phyloP scores from a whole-genome alignment of 2,888 invertebrate species.

The Aphodius granarius region DNA sequence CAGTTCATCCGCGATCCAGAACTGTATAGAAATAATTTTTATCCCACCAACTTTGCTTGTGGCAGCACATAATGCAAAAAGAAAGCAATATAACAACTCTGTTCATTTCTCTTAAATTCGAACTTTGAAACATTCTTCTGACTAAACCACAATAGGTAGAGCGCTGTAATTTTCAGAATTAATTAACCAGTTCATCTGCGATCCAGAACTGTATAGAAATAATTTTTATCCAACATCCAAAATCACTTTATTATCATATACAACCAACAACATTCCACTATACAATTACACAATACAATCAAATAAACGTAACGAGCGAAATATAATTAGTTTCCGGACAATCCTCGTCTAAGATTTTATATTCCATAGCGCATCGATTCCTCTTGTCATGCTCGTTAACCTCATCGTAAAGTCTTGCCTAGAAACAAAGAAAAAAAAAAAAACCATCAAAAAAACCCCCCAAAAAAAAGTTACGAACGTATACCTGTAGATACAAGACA shows the following conservation, averaged over 20 bases:
- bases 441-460: not conserved
- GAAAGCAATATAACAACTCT: no score
- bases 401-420: conserved; percentile 76
- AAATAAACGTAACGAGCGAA: conserved; percentile 5
- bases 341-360: conserved; percentile 75
- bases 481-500: conserved; percentile 69
- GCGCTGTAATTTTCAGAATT: no score
- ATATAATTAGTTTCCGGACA: conserved; percentile 60
- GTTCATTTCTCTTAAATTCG: no score
- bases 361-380: conserved; percentile 82
- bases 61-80: no score
- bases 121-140: no score
- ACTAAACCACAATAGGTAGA: no score
- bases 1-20: no score
- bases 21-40: no score
- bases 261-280: not conserved
- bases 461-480: conserved; percentile 22
- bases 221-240: no score
- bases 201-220: no score
- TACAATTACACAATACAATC: not conserved
- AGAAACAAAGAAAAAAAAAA: conserved; percentile 50
- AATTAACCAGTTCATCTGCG: no score
- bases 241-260: not conserved
- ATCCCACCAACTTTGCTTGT: no score
- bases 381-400: conserved; percentile 71